phyloP scores from a whole-genome alignment of 2,888 invertebrate species.

The Harpagoxenus sublaevis region DNA sequence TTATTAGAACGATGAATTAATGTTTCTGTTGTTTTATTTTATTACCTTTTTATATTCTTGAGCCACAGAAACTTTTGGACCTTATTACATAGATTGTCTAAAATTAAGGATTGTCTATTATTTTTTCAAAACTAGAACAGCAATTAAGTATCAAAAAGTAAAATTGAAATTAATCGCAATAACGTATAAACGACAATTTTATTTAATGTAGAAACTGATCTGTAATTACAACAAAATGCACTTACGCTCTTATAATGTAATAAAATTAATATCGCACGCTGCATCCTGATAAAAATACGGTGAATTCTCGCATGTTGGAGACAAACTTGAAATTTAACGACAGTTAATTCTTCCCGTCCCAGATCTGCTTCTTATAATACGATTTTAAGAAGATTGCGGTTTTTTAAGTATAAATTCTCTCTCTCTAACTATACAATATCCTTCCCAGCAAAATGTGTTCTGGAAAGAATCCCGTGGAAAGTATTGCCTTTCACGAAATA shows the following conservation, averaged over 20 bases:
- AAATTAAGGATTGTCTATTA: neutral
- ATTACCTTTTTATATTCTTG: neutral
- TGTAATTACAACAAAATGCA: constrained; percentile 11
- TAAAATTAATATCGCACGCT: neutral
- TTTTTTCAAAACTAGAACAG: neutral
- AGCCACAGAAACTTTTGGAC: neutral
- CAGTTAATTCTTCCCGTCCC: neutral
- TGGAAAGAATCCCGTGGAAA: neutral
- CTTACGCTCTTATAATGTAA: neutral
- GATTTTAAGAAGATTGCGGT: constrained; percentile 33
- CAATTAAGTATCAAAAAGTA: neutral
- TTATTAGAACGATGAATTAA: neutral
- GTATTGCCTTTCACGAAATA: neutral
- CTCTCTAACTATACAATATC: neutral
- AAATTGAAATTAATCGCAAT: neutral
- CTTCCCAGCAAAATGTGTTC: neutral
- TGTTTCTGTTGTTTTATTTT: neutral
- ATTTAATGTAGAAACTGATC: neutral
- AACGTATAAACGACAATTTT: neutral
- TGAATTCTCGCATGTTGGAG: neutral
- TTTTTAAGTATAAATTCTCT: neutral
- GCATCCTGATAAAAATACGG: neutral
- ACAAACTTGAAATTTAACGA: neutral
- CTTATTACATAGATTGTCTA: neutral
- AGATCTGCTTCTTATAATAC: neutral